A percentile compares a stretch with the other conserved stretches of the same genome.
phyloP scores from a whole-genome alignment of 2,113 vertebrate genomes.

The Thamnophis sirtalis region DNA sequence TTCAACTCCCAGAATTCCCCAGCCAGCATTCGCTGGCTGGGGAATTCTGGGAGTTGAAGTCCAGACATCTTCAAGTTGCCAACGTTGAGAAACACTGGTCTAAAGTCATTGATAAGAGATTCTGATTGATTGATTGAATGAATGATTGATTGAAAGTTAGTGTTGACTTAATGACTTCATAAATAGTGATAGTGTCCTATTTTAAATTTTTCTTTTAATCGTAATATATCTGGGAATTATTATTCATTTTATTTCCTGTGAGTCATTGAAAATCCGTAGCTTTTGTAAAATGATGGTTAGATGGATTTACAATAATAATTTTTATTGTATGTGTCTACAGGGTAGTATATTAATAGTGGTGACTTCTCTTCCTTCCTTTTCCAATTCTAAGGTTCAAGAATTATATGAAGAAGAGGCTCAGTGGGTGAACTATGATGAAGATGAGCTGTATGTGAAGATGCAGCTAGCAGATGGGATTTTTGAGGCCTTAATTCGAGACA shows the following conservation, averaged over 20 bases:
- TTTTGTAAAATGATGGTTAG: too few relatives aligned
- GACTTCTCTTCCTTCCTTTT: background rate
- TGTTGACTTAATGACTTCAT: background rate
- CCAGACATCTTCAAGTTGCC: too few relatives aligned
- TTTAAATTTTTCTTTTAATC: background rate
- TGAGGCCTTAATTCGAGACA: slow-evolving; percentile 91
- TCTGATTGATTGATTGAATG: background rate
- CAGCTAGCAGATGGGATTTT: slow-evolving; percentile 97
- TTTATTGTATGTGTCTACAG: background rate
- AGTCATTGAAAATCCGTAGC: background rate
- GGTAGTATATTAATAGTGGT: background rate
- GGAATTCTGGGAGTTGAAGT: too few relatives aligned
- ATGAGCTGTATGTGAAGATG: slow-evolving; percentile 95
- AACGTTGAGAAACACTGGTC: too few relatives aligned
- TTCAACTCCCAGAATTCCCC: too few relatives aligned
- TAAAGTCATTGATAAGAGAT: too few relatives aligned
- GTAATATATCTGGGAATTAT: background rate
- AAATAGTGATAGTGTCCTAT: background rate
- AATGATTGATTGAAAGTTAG: background rate
- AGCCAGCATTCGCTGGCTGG: too few relatives aligned
- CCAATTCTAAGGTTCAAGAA: slow-evolving; percentile 84
- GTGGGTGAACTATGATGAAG: slow-evolving; percentile 98
- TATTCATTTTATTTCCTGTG: background rate
- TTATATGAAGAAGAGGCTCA: slow-evolving; percentile 94
- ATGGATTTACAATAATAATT: background rate